phyloP scores from a whole-genome alignment of 2,797 vertebrate genomes.

The Lepilemur ruficaudatus region DNA sequence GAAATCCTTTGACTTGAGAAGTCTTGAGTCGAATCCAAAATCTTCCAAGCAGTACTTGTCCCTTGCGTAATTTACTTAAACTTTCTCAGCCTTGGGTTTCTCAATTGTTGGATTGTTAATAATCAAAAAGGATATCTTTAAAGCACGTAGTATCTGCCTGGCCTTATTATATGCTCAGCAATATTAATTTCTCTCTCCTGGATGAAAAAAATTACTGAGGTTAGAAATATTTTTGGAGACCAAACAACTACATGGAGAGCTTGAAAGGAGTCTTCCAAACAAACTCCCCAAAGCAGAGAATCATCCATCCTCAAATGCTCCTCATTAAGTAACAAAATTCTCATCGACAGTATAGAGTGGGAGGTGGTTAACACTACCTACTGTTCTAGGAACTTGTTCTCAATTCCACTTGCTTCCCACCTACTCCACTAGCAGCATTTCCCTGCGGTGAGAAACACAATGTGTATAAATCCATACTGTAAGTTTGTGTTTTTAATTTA shows the following conservation, averaged over 20 bases:
- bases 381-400: not conserved
- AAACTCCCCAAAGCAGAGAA: not conserved
- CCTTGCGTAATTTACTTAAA: not conserved
- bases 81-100: not conserved
- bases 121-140: not conserved
- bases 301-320: not conserved
- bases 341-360: not conserved
- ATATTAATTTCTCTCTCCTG: not conserved
- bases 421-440: not conserved
- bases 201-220: not conserved
- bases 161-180: not conserved
- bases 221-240: not conserved
- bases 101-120: not conserved
- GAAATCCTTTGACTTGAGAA: not conserved
- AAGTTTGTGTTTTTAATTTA: not conserved
- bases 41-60: not conserved
- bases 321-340: not conserved
- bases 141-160: not conserved
- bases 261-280: not conserved
- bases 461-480: not conserved
- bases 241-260: not conserved
- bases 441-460: not conserved
- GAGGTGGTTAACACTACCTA: not conserved
- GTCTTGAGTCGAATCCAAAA: not conserved
- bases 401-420: not conserved